Conservation (phyloP, 1,140 invertebrate species). For the Diuraphis noxia region DNA sequence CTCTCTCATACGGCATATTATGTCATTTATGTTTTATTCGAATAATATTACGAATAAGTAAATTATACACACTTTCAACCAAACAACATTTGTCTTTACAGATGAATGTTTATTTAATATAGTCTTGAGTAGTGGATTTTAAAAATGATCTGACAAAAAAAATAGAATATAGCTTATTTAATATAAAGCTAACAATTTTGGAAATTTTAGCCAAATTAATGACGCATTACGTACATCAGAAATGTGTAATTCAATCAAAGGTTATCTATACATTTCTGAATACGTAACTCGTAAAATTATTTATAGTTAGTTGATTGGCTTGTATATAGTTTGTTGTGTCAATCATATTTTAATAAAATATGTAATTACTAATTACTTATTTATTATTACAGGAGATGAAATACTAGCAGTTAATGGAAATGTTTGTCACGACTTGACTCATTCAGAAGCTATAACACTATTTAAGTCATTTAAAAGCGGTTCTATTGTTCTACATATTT, state of each 20-base stretch:
- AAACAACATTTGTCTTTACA: background rate
- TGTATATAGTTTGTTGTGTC: background rate
- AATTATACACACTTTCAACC: background rate
- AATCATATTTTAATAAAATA: background rate
- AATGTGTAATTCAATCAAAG: background rate
- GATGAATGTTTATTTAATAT: background rate
- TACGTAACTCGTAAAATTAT: background rate
- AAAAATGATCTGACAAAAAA: background rate
- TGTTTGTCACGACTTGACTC: conserved; percentile 79
- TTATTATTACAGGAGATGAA: conserved; percentile 78
- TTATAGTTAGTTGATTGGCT: too few relatives aligned
- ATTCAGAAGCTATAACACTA: conserved; percentile 82
- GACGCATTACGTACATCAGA: too few relatives aligned
- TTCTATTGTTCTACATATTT: conserved; percentile 79
- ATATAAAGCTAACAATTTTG: too few relatives aligned
- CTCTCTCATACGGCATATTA: background rate
- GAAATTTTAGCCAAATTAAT: background rate
- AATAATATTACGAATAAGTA: background rate
- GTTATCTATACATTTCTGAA: background rate
- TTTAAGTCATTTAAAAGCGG: conserved; percentile 89
- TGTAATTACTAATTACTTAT: background rate
- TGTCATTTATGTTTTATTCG: background rate
- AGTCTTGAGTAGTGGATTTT: background rate
- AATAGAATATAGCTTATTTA: background rate
- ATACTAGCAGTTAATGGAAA: conserved; percentile 86